Percentiles rank a stretch among this genome's conserved stretches.
phyloP scores from a whole-genome alignment of 2,888 invertebrate species.

The Drosophila stalkeri region DNA sequence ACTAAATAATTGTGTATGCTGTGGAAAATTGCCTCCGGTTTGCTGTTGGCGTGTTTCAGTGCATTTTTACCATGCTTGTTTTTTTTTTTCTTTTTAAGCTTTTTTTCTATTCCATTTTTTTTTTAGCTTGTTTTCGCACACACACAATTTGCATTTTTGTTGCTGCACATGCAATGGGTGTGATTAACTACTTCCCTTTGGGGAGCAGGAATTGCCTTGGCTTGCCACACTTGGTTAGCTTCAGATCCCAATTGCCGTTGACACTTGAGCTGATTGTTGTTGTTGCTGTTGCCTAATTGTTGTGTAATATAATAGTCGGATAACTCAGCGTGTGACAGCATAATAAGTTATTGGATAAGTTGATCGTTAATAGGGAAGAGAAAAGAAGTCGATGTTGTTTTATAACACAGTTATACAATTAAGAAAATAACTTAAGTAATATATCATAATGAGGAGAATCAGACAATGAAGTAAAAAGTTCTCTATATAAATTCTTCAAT shows the following conservation, averaged over 20 bases:
- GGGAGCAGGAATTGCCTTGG: slow-evolving; percentile 38
- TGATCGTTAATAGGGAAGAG: neutral
- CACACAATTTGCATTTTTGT: slow-evolving; percentile 66
- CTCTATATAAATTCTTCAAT: neutral
- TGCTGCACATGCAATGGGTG: slow-evolving; percentile 66
- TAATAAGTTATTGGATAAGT: slow-evolving; percentile 9
- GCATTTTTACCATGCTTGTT: slow-evolving; percentile 56
- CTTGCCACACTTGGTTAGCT: slow-evolving; percentile 52
- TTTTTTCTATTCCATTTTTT: slow-evolving; percentile 11
- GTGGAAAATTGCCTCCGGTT: slow-evolving; percentile 80
- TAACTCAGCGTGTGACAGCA: slow-evolving; percentile 9
- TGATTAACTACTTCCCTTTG: slow-evolving; percentile 73
- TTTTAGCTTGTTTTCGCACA: slow-evolving; percentile 27
- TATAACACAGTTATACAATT: neutral
- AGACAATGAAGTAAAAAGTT: neutral
- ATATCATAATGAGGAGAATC: no score
- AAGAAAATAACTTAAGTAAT: no score
- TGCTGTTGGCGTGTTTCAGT: slow-evolving; percentile 53
- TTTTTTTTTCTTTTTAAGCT: slow-evolving; percentile 1
- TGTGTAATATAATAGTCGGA: slow-evolving; percentile 31
- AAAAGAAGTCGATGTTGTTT: neutral
- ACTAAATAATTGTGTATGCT: slow-evolving; percentile 50
- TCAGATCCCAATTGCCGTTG: slow-evolving; percentile 53
- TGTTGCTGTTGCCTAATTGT: slow-evolving; percentile 29
- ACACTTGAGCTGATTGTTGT: slow-evolving; percentile 52